Evolutionary conservation across 2,888 invertebrate genomes (phyloP).

Genomic region (Eupithecia inturbata): DNA sequence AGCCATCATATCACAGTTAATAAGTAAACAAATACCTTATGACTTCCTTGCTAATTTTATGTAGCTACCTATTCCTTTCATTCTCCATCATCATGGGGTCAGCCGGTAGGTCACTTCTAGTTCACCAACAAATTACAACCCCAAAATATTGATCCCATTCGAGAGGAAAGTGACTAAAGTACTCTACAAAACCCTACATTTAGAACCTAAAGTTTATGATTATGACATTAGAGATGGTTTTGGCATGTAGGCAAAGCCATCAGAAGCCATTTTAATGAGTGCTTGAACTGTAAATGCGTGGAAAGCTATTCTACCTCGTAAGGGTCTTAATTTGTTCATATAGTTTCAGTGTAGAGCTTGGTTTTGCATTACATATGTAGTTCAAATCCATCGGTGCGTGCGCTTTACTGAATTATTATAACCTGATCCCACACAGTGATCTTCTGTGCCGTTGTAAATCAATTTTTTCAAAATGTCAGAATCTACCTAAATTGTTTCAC

Average conservation of each 20-base stretch:
- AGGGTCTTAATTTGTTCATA: conserved; percentile 33
- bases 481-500: background rate
- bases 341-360: background rate
- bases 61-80: background rate
- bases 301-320: conserved; percentile 41
- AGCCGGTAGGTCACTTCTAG: background rate
- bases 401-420: background rate
- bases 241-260: background rate
- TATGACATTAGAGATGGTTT: conserved; percentile 4
- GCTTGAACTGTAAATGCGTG: conserved; percentile 56
- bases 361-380: background rate
- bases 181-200: background rate
- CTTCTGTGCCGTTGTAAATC: background rate
- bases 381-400: background rate
- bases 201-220: background rate
- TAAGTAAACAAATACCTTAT: background rate
- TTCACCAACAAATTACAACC: conserved; percentile 22
- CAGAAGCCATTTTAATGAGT: conserved; percentile 54
- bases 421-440: background rate
- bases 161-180: conserved; percentile 31
- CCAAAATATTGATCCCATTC: conserved; percentile 39
- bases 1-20: background rate
- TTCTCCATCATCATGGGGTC: background rate
- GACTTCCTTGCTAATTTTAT: background rate
- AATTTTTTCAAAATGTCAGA: background rate